Evolutionary conservation across 2,888 invertebrate genomes (phyloP).

Genomic region (Anthrax anthrax): DNA sequence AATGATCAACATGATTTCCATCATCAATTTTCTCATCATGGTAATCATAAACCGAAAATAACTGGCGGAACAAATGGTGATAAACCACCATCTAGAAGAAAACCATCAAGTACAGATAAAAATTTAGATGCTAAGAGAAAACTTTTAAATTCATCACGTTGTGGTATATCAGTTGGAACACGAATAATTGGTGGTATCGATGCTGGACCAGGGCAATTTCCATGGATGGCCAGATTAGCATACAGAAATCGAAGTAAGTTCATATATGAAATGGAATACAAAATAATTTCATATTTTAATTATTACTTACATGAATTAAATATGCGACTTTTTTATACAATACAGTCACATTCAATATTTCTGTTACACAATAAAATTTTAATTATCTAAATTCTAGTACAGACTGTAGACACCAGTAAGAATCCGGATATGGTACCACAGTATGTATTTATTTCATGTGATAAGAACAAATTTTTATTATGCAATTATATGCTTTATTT

Average conservation of each 20-base stretch:
- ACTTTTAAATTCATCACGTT: slow-evolving; percentile 17
- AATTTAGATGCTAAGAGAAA: not conserved
- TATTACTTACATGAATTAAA: too few species aligned
- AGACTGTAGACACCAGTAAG: too few species aligned
- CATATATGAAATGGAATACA: too few species aligned
- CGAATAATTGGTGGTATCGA: slow-evolving; percentile 37
- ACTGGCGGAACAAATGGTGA: not conserved
- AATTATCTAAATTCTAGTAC: too few species aligned
- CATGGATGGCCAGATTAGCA: slow-evolving; percentile 42
- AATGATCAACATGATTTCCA: not conserved
- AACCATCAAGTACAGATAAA: not conserved
- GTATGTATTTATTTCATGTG: too few species aligned
- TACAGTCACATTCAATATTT: too few species aligned
- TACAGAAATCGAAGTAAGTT: slow-evolving; percentile 31
- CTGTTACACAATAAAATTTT: too few species aligned
- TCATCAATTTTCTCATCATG: not conserved
- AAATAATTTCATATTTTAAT: too few species aligned
- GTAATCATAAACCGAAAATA: not conserved
- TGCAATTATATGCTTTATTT: too few species aligned
- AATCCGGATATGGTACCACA: too few species aligned
- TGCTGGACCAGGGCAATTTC: slow-evolving; percentile 39
- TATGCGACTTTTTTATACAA: too few species aligned
- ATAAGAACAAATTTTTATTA: too few species aligned
- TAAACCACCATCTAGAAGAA: not conserved
- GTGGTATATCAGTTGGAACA: slow-evolving; percentile 25